Evolutionary conservation across 2,888 invertebrate genomes (phyloP), one percentile per base, ranked within the genome.

Genomic region (Drosophila kuntzei): DNA sequence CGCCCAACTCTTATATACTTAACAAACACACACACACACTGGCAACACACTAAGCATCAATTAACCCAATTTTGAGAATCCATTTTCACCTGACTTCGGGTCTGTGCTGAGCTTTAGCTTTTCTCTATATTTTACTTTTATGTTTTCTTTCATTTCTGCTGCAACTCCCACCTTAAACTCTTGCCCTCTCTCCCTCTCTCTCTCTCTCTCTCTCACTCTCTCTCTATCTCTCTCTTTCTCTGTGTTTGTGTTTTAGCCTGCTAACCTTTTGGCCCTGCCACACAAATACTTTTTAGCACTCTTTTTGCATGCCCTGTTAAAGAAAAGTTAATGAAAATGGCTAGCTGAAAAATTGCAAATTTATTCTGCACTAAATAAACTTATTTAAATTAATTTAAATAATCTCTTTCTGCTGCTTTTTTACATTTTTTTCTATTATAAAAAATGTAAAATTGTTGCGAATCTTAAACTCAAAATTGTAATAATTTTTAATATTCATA

Each of bases 11-110:
- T 73, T 74, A 71, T 63, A 64, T 62, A 62, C 65, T 57, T 65
- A 71, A 51, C 62, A 39, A 50, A 22, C 29, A 49, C 61, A 51
- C 58, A 65, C 47, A 60, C 25, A 76, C 41, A 59, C 20, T 29
- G 51, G 71, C 65, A 69, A 60, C 67, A 68, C 82, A 79, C 82
- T 89, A 87, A 87, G 86, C 89, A 87, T 87, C 86, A 87, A 87
- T 87, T 87, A 87, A 87, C 86, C 86, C 86, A 87, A 87, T 87
- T 87, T 87, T 89, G 71, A 85, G 82, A 85, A 85, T 82, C 88
- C 86, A 87, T 87, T 89, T 87, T 80, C 86, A 89, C 89, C 86
- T 87, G 86, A 76, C 88, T 70, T 60, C 51, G 58, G 64, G 36
- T 20, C 54, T 16, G 4, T 34, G 32, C 63, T 68, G 63, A 68